Conservation (phyloP, 2,888 invertebrate species). For the Agrochola macilenta region DNA sequence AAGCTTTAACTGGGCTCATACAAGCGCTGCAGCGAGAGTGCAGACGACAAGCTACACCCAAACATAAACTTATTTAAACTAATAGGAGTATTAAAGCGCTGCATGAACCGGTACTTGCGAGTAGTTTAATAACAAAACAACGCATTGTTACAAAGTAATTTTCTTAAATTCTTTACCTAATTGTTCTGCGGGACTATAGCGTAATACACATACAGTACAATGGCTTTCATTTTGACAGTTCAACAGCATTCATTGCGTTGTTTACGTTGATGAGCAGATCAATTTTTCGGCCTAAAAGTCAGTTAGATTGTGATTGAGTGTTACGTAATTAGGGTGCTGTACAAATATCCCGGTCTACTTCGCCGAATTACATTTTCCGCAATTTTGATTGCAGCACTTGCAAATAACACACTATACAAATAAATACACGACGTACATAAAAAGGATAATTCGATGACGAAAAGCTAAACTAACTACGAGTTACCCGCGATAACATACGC, state of each 20-base stretch:
- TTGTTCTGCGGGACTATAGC: not conserved
- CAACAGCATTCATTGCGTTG: no score
- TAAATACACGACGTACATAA: not conserved
- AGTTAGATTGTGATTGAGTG: no score
- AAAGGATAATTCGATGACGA: conserved; percentile 2
- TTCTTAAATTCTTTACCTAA: conserved; percentile 12
- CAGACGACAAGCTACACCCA: conserved; percentile 47
- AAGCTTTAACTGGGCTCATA: conserved; percentile 59
- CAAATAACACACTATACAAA: no score
- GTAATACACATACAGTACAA: no score
- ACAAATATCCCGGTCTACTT: not conserved
- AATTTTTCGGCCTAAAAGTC: no score
- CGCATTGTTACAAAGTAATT: conserved; percentile 17
- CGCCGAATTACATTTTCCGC: not conserved
- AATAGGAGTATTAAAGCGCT: conserved; percentile 43
- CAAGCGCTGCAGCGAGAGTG: conserved; percentile 37
- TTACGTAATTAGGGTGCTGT: no score
- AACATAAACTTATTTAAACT: conserved; percentile 44
- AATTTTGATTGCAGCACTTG: not conserved
- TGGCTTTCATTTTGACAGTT: no score
- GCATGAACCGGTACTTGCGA: conserved; percentile 18
- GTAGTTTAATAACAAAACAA: conserved; percentile 19
- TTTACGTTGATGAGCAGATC: no score
- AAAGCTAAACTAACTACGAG: conserved; percentile 8
- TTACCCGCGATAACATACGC: conserved; percentile 23